These are phyloP conservation scores for Australoheros facetus DNA, from an alignment of 2,797 vertebrate species.

Conservation along the genomic window DNA sequence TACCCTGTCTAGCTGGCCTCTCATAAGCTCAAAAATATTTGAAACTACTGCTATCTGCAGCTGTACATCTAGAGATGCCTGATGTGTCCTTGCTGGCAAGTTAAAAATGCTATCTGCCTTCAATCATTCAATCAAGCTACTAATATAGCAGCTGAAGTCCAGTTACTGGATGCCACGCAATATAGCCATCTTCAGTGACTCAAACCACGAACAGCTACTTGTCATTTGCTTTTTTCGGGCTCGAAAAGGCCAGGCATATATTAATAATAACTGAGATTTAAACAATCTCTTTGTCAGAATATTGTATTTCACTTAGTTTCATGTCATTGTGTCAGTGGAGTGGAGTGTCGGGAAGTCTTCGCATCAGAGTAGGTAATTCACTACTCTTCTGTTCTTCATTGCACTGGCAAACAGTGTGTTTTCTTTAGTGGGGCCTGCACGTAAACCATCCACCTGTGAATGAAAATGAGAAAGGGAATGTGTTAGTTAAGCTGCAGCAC, in stretches of 20 bases:
- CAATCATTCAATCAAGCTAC: constrained; percentile 56
- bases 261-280: constrained; percentile 6
- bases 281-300: constrained; percentile 6
- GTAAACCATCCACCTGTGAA: background rate
- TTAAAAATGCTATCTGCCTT: constrained; percentile 52
- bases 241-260: background rate
- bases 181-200: constrained; percentile 57
- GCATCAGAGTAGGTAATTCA: constrained; percentile 20
- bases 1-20: constrained; percentile 32
- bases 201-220: constrained; percentile 21
- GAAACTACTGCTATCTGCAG: constrained; percentile 70
- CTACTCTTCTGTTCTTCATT: constrained; percentile 39
- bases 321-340: constrained; percentile 12
- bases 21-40: constrained; percentile 43
- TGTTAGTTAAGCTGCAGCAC: constrained; percentile 10
- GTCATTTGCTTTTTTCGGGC: constrained; percentile 18
- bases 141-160: constrained; percentile 55
- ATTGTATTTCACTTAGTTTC: constrained; percentile 16
- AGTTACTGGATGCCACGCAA: constrained; percentile 38
- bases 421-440: background rate
- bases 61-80: constrained; percentile 66
- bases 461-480: constrained; percentile 27
- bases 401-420: constrained; percentile 14
- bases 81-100: constrained; percentile 27
- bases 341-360: background rate